Evolutionary conservation across 2,113 vertebrate species (phyloP).

Genomic region (Heterotilapia buettikoferi): DNA sequence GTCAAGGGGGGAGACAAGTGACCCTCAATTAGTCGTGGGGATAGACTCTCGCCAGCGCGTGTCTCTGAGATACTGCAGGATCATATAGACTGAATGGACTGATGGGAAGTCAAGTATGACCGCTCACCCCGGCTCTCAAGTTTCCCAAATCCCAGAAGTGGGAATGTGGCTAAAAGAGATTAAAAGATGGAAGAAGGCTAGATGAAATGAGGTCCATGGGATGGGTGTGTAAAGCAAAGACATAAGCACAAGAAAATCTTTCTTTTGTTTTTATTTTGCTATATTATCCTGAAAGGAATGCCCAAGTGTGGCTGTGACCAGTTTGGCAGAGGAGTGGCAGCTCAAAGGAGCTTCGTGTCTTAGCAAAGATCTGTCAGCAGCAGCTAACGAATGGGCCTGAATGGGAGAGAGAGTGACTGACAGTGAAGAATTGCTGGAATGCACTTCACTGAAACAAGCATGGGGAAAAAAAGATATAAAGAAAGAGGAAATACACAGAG

Average conservation of each 20-base stretch:
- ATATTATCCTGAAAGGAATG: not conserved
- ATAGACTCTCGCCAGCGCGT: conserved; percentile 43
- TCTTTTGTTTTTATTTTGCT: not conserved
- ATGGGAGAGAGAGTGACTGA: conserved; percentile 34
- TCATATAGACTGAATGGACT: conserved; percentile 25
- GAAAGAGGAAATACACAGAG: not conserved
- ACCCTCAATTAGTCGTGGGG: conserved; percentile 52
- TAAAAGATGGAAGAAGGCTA: not conserved
- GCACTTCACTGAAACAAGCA: conserved; percentile 21
- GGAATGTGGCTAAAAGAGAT: conserved; percentile 34
- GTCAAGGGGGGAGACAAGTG: conserved; percentile 10
- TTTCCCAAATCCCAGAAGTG: conserved; percentile 18
- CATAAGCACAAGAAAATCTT: not conserved
- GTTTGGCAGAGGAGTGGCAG: not conserved
- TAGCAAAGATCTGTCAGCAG: conserved; percentile 43
- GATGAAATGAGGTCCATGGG: not conserved
- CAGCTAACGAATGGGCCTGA: conserved; percentile 18
- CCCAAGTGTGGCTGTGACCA: not conserved
- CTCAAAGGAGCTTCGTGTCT: conserved; percentile 7
- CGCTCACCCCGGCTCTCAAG: conserved; percentile 20
- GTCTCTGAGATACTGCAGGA: conserved; percentile 44
- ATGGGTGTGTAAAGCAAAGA: not conserved
- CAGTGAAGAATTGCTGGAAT: conserved; percentile 61
- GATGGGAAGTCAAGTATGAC: conserved; percentile 36
- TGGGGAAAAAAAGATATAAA: not conserved